A percentile compares a stretch with the other conserved stretches of the same genome.
phyloP scores from a whole-genome alignment of 1,140 invertebrate species.

The Cepaea nemoralis region DNA sequence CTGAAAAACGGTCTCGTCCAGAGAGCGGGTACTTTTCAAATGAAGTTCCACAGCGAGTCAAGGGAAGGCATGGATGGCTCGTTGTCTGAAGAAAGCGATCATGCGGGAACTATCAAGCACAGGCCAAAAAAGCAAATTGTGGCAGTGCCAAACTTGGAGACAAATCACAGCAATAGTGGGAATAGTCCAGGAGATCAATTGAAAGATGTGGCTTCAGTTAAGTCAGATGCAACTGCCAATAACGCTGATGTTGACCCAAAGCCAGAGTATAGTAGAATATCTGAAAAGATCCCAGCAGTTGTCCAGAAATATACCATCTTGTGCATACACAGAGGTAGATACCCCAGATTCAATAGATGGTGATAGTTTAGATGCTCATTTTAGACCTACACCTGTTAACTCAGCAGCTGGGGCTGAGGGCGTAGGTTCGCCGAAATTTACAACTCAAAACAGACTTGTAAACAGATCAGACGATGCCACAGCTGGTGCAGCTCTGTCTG shows the following conservation, averaged over 20 bases:
- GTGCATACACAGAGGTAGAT: not conserved
- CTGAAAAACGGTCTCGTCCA: constrained; percentile 14
- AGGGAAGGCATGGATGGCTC: constrained; percentile 49
- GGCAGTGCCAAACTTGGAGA: not conserved
- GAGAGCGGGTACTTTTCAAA: constrained; percentile 55
- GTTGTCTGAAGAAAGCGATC: constrained; percentile 45
- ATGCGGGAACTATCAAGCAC: constrained; percentile 28
- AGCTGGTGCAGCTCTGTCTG: not conserved
- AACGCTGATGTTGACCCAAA: not conserved
- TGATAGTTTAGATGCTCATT: not conserved
- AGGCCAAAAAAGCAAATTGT: constrained; percentile 22
- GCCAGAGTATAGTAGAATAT: not conserved
- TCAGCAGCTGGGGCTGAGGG: not conserved
- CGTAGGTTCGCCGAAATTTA: not conserved
- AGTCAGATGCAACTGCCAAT: not conserved
- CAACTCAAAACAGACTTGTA: not conserved
- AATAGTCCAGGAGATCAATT: not conserved
- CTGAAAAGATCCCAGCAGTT: not conserved
- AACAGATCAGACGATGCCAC: not conserved
- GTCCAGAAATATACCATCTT: not conserved
- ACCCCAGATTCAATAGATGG: not conserved
- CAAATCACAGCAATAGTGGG: not conserved
- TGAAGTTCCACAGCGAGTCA: constrained; percentile 52
- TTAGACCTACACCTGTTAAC: not conserved
- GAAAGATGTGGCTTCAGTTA: not conserved